Percentiles rank a stretch among this genome's conserved stretches.
phyloP scores from a whole-genome alignment of 2,797 vertebrate species.

The Manis pentadactyla region DNA sequence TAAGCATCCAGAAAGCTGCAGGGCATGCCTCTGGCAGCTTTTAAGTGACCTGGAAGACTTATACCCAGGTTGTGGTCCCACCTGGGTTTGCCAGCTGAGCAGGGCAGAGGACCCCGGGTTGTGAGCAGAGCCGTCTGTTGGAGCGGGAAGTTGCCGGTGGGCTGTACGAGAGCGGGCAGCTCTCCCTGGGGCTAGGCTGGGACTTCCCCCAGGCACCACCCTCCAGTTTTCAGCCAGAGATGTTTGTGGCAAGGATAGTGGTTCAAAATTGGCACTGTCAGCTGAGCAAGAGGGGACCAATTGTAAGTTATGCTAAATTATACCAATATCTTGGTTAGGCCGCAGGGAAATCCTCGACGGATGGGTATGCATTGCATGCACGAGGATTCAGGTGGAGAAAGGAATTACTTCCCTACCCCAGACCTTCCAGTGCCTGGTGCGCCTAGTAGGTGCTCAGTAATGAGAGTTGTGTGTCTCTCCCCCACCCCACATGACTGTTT shows the following conservation, averaged over 20 bases:
- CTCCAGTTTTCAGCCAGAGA: no score
- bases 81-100: not conserved
- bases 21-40: not conserved
- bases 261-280: not conserved
- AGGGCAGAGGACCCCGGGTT: not conserved
- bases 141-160: not conserved
- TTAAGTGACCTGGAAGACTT: not conserved
- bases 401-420: not conserved
- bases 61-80: not conserved
- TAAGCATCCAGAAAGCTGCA: not conserved
- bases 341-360: not conserved
- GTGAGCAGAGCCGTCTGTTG: not conserved
- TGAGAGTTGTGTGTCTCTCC: not conserved
- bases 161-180: no score
- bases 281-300: not conserved
- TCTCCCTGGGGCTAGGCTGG: not conserved
- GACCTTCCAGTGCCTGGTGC: not conserved
- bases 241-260: fast-evolving
- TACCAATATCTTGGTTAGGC: not conserved
- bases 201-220: fast-evolving
- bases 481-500: fast-evolving
- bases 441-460: not conserved
- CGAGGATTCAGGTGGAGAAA: not conserved
- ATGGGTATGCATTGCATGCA: fast-evolving
- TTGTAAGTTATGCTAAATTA: not conserved